Conservation (phyloP, 2,113 vertebrate species). For the Neolamprologus kungweensis region DNA sequence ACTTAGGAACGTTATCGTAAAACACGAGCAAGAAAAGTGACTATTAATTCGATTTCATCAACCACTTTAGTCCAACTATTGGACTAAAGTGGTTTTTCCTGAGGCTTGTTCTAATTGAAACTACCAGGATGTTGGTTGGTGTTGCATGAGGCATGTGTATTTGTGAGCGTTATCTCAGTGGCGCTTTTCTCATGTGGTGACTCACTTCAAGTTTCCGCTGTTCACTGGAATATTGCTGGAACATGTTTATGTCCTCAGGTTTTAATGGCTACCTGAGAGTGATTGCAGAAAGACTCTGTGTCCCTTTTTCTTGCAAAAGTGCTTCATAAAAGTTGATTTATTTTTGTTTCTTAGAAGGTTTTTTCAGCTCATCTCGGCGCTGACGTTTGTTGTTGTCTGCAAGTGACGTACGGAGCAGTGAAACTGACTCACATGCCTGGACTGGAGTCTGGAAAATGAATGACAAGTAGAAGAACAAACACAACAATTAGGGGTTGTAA, state of each 20-base stretch:
- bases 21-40: not conserved
- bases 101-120: constrained; percentile 26
- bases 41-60: not conserved
- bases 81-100: constrained; percentile 15
- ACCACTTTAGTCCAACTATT: not conserved
- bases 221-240: constrained; percentile 60
- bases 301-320: constrained; percentile 5
- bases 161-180: constrained; percentile 25
- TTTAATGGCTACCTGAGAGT: constrained; percentile 60
- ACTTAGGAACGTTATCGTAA: not conserved
- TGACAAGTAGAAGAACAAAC: not conserved
- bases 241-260: constrained; percentile 50
- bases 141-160: constrained; percentile 19
- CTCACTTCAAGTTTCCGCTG: constrained; percentile 50
- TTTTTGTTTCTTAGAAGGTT: not conserved
- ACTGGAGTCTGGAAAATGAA: not conserved
- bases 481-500: not conserved
- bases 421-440: not conserved
- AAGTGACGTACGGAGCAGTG: not conserved
- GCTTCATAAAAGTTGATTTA: constrained; percentile 43
- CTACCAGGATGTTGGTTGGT: constrained; percentile 11
- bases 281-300: constrained; percentile 27
- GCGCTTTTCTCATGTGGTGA: constrained; percentile 28
- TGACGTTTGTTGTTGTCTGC: not conserved
- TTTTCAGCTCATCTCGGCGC: not conserved